A percentile compares a stretch with the other conserved stretches of the same genome.
These are phyloP conservation scores for Cryptocephalus primarius DNA, from an alignment of 2,888 invertebrate genomes.

Conservation along the genomic window DNA sequence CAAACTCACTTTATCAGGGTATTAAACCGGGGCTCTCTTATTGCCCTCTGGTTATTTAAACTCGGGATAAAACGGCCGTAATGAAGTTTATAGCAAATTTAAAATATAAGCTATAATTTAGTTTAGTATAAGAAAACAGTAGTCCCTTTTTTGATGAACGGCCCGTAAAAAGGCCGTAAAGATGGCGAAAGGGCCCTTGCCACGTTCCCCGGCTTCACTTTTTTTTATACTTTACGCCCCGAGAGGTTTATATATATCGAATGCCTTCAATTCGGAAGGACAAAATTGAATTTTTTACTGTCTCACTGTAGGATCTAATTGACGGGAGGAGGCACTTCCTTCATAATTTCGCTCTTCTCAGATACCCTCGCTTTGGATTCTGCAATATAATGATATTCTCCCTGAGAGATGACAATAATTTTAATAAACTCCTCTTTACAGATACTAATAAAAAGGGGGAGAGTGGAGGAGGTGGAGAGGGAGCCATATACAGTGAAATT, in stretches of 20 bases:
- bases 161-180: conserved; percentile 3
- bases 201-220: not conserved
- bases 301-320: not conserved
- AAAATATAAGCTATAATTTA: not conserved
- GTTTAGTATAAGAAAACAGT: not conserved
- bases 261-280: not conserved
- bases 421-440: too few relatives aligned
- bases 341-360: too few relatives aligned
- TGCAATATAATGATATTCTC: too few relatives aligned
- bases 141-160: conserved; percentile 2
- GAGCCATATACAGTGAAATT: too few relatives aligned
- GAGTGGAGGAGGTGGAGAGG: too few relatives aligned
- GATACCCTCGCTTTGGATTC: too few relatives aligned
- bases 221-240: not conserved
- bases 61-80: conserved; percentile 1
- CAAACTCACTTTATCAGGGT: not conserved
- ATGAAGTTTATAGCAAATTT: conserved; percentile 1
- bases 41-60: not conserved
- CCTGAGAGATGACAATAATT: too few relatives aligned
- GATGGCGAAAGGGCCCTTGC: not conserved
- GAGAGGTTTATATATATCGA: not conserved
- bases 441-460: too few relatives aligned
- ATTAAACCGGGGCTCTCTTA: not conserved
- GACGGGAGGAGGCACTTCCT: too few relatives aligned
- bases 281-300: not conserved